Percentiles rank a stretch among this genome's conserved stretches.
These are phyloP conservation scores for Hydroisotoma schaefferi DNA, from an alignment of 2,888 invertebrate species.

Conservation along the genomic window DNA sequence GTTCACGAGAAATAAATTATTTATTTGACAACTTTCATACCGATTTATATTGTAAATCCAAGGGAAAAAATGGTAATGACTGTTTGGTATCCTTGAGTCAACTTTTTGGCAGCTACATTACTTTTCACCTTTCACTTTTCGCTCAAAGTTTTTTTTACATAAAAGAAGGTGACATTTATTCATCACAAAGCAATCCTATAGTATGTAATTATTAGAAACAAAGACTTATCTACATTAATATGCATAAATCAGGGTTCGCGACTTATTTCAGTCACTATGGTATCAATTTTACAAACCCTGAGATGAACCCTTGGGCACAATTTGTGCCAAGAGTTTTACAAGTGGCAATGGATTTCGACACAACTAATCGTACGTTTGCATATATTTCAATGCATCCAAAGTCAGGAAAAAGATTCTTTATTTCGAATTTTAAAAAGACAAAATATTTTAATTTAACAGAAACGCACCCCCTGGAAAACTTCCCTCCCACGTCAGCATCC, in stretches of 20 bases:
- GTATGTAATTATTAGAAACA: no score
- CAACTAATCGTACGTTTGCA: slow-evolving; percentile 17
- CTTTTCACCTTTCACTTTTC: no score
- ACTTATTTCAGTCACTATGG: slow-evolving; percentile 37
- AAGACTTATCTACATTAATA: no score
- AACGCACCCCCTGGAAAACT: slow-evolving; percentile 36
- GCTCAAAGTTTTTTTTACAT: not conserved
- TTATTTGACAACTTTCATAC: no score
- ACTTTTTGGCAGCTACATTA: no score
- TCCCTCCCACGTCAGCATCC: slow-evolving; percentile 26
- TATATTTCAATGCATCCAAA: not conserved
- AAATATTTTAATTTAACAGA: slow-evolving; percentile 1
- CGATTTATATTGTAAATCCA: no score
- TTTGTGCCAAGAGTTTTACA: slow-evolving; percentile 32
- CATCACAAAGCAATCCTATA: no score
- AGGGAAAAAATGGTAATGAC: no score
- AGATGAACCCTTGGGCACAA: slow-evolving; percentile 34
- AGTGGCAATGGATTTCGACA: slow-evolving; percentile 34
- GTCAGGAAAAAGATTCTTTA: not conserved
- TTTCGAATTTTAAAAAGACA: not conserved
- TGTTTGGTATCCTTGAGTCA: no score
- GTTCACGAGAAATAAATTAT: no score
- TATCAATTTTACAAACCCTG: slow-evolving; percentile 39
- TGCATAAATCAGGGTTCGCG: slow-evolving; percentile 31
- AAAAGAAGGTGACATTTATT: not conserved